Evolutionary conservation across 2,113 vertebrate genomes (phyloP).

Genomic region (Pseudopipra pipra): DNA sequence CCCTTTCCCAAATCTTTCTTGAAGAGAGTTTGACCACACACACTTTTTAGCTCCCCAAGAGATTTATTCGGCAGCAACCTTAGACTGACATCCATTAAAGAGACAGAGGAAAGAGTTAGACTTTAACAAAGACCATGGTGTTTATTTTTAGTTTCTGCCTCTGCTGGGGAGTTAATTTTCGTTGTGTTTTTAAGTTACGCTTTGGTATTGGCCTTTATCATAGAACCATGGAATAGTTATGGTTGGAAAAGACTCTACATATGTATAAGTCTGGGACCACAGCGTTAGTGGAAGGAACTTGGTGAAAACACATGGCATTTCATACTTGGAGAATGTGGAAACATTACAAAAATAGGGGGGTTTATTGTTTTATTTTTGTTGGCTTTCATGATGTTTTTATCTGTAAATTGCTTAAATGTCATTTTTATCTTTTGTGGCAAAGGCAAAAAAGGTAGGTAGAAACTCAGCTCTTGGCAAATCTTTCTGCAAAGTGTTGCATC

Average conservation of each 20-base stretch:
- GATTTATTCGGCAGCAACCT: background rate
- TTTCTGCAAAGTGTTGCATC: background rate
- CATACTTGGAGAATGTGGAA: background rate
- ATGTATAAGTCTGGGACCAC: background rate
- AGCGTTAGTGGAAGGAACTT: background rate
- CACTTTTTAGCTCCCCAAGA: background rate
- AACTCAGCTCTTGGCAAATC: background rate
- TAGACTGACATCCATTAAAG: background rate
- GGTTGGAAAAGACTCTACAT: background rate
- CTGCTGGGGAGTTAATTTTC: background rate
- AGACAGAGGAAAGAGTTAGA: background rate
- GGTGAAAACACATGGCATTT: background rate
- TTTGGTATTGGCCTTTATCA: background rate
- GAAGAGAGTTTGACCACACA: background rate
- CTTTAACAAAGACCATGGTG: background rate
- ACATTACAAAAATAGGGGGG: background rate
- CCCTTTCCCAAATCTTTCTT: background rate
- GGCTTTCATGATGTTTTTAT: background rate
- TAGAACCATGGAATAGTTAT: background rate
- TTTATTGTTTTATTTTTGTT: background rate
- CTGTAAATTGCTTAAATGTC: background rate
- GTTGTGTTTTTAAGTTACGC: background rate
- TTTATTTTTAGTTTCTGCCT: background rate
- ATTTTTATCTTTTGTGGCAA: background rate
- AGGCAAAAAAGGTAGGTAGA: background rate